Evolutionary conservation across 2,888 invertebrate species (phyloP).

Genomic region (Pinctada fucata): DNA sequence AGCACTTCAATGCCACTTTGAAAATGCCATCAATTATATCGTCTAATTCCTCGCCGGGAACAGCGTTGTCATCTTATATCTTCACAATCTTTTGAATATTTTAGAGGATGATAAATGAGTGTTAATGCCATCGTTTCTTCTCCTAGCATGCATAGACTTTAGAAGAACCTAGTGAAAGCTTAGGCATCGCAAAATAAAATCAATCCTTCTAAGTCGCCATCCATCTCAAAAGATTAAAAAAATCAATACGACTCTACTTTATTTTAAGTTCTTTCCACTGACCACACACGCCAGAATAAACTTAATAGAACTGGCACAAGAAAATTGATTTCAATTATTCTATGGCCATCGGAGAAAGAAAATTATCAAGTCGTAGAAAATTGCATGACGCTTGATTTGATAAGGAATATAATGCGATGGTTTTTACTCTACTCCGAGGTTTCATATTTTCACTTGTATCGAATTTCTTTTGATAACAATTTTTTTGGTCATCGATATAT

Average conservation of each 20-base stretch:
- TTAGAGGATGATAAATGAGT: conserved; percentile 35
- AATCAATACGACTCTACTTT: conserved; percentile 33
- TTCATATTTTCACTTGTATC: too few species aligned
- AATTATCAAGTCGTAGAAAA: too few species aligned
- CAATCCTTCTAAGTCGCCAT: conserved; percentile 28
- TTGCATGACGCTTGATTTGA: too few species aligned
- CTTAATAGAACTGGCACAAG: conserved; percentile 31
- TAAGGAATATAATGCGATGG: too few species aligned
- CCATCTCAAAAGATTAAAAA: conserved; percentile 36
- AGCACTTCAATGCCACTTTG: conserved; percentile 33
- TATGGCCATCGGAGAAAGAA: conserved; percentile 1
- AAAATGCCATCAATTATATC: conserved; percentile 32
- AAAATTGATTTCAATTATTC: conserved; percentile 34
- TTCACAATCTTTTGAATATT: conserved; percentile 38
- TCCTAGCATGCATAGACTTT: conserved; percentile 19
- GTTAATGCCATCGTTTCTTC: conserved; percentile 31
- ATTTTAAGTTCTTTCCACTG: conserved; percentile 29
- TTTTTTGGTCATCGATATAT: too few species aligned
- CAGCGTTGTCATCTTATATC: conserved; percentile 32
- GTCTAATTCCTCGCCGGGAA: conserved; percentile 21
- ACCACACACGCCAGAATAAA: conserved; percentile 27
- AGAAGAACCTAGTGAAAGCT: conserved; percentile 15
- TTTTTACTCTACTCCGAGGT: too few species aligned
- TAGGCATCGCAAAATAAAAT: conserved; percentile 33
- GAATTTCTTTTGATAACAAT: too few species aligned